Base-by-base conservation (phyloP, 1,140 invertebrate genomes). In the Cheumatopsyche charites region DNA sequence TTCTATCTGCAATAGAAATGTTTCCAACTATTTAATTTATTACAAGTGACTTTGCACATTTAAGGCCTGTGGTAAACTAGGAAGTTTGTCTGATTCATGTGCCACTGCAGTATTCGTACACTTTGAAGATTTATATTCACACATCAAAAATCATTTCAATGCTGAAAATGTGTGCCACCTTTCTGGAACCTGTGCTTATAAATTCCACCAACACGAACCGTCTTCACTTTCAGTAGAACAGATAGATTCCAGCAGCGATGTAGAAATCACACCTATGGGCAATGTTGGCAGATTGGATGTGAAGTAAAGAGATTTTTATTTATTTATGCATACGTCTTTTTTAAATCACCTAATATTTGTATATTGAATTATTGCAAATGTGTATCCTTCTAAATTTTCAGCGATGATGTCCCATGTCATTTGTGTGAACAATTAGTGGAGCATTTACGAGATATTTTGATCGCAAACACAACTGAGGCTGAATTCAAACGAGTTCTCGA, bases 381-480 rank as follows among this genome's bases (percentile, higher is more conserved):
- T n/a, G n/a, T n/a, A n/a, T n/a, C 17, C 1, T 70, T 70, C 43
- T 68, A 49, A 63, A 26, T 29, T 72, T 78, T 77, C 63, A 83
- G 83, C 52, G 90, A 92, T 78, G 91, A 93, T 80, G 79, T 94
- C 41, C 89, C 93, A 15, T 96, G 94, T 79, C 90, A 95, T 73
- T 86, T 96, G 52, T 96, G 94, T 79, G 88, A 93, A 78, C 90
- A 94, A 80, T 79, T 95, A 21, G 90, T 95, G 0, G 82, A 83
- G 41, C 93, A 96, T 83, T 81, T 95, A 70, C 88, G 87, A 71
- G 91, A 95, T 80, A 84, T 94, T 19, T 79, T 96, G 0, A 85
- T 93, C 26, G 89, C 93, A n/a, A 95, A 96, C 78, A 94, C 94
- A 0, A 94, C 94, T 0, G 90, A 93, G 80, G 72, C 81, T 0